Evolutionary conservation across 2,797 vertebrate species (phyloP).

Genomic region (Potorous gilbertii): DNA sequence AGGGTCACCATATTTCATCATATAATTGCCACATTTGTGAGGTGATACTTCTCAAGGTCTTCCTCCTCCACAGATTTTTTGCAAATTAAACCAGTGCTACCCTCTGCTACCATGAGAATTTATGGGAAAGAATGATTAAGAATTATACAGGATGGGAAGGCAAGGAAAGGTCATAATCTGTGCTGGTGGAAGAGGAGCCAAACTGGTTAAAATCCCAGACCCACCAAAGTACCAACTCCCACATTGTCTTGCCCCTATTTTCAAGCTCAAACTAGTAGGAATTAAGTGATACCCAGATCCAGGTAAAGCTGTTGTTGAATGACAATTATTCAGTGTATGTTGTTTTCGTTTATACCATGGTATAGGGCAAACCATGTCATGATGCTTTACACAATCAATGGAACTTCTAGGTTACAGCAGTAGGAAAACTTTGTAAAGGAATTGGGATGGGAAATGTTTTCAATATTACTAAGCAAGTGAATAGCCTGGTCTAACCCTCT

Average conservation of each 20-base stretch:
- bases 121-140: background rate
- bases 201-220: background rate
- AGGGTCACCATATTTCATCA: background rate
- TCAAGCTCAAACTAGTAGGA: background rate
- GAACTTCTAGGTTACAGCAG: constrained; percentile 28
- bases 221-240: background rate
- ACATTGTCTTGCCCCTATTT: background rate
- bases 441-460: background rate
- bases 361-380: background rate
- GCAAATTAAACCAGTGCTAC: background rate
- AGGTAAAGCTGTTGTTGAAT: background rate
- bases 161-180: background rate
- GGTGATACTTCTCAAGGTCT: background rate
- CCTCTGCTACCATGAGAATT: background rate
- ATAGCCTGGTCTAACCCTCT: constrained; percentile 21
- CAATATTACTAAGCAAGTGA: background rate
- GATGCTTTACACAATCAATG: background rate
- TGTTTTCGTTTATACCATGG: background rate
- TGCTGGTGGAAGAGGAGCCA: background rate
- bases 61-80: background rate
- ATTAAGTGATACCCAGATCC: background rate
- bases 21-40: constrained; percentile 1
- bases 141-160: background rate
- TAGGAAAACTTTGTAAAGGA: background rate
- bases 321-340: background rate